These are phyloP conservation scores for Ditylenchus weischeri DNA, from an alignment of 2,888 invertebrate genomes.

Conservation along the genomic window DNA sequence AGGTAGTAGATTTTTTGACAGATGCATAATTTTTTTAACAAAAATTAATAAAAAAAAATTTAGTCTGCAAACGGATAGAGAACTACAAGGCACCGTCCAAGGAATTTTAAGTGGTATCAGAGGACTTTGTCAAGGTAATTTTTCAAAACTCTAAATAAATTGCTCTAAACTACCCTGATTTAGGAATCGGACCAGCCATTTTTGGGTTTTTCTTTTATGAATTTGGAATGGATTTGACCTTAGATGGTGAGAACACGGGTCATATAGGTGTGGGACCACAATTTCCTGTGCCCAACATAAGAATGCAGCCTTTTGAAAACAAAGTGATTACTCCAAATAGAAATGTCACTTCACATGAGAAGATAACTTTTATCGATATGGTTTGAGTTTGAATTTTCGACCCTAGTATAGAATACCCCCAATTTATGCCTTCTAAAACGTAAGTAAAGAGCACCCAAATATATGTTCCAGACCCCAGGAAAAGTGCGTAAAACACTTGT, in stretches of 20 bases:
- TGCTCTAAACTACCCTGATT: background rate
- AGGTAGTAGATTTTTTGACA: constrained; percentile 62
- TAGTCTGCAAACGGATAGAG: constrained; percentile 85
- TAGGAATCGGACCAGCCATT: constrained; percentile 84
- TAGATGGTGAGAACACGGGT: constrained; percentile 59
- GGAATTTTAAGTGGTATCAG: constrained; percentile 98
- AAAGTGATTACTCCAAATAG: constrained; percentile 32
- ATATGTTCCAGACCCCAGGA: no score
- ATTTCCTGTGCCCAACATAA: constrained; percentile 41
- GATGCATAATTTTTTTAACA: no score
- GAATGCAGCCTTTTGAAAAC: constrained; percentile 36
- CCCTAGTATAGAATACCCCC: no score
- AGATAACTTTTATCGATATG: constrained; percentile 17
- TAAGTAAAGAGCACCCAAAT: no score
- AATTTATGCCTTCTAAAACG: no score
- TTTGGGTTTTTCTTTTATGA: constrained; percentile 97
- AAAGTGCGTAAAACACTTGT: no score
- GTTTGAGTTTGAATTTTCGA: constrained; percentile 7
- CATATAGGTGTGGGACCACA: constrained; percentile 48
- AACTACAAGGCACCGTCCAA: constrained; percentile 90
- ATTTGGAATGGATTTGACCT: constrained; percentile 94
- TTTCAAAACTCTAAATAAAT: background rate
- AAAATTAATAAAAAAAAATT: no score
- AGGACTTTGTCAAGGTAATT: constrained; percentile 86
- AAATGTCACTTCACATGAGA: constrained; percentile 26